Percentiles rank a stretch among this genome's conserved stretches.
phyloP scores from a whole-genome alignment of 2,888 invertebrate genomes.

The Agriotes lineatus region DNA sequence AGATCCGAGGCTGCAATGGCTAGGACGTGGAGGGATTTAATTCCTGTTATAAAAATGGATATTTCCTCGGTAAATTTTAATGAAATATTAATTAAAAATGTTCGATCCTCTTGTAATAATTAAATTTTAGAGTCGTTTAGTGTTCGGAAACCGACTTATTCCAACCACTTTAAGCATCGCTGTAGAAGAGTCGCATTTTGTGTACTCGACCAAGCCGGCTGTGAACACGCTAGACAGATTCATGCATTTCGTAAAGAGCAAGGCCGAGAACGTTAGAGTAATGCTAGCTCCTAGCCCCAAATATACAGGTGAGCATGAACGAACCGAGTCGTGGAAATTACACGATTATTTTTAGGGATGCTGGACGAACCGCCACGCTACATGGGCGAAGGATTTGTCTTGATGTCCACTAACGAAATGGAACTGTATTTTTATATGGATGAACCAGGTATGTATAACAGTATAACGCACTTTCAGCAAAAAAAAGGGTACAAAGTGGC shows the following conservation, averaged over 20 bases:
- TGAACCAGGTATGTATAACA: conserved; percentile 78
- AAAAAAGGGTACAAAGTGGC: no score
- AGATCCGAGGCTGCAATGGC: conserved; percentile 87
- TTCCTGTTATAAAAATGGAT: conserved; percentile 96
- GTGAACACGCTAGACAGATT: conserved; percentile 93
- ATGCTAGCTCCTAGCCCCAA: conserved; percentile 97
- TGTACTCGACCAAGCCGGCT: conserved; percentile 95
- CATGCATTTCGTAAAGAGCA: conserved; percentile 95
- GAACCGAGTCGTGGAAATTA: no score
- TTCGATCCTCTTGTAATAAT: neutral
- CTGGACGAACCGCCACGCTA: conserved; percentile 95
- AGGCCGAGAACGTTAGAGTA: conserved; percentile 95
- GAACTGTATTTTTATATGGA: conserved; percentile 98
- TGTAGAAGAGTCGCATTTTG: conserved; percentile 93
- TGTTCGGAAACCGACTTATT: conserved; percentile 94
- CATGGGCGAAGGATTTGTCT: conserved; percentile 99
- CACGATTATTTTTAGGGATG: conserved; percentile 68
- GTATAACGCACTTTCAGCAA: no score
- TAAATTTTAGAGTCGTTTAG: conserved; percentile 79
- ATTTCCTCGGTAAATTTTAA: conserved; percentile 77
- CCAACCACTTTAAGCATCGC: conserved; percentile 94
- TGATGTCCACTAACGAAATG: conserved; percentile 94
- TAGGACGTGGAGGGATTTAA: conserved; percentile 93
- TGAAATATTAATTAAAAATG: neutral
- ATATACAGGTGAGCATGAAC: conserved; percentile 81